Conservation (phyloP, 53 echinoderm and acorn worm genomes). For the Stichopus horrens region DNA sequence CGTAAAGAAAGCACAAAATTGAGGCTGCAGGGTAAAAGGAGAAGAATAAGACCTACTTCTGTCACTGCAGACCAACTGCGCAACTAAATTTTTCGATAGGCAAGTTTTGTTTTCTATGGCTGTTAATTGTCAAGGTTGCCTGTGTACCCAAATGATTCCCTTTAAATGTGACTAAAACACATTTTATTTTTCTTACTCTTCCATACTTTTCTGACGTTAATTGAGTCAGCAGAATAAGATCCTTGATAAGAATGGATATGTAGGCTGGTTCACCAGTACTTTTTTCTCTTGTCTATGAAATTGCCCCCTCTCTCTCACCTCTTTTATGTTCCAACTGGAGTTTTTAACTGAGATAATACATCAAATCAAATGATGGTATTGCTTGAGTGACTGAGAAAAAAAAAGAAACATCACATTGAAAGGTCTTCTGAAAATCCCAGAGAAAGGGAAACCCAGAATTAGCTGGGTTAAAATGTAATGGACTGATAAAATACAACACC, state of each 20-base stretch:
- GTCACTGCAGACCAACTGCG: not conserved
- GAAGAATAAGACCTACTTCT: slow-evolving; percentile 1
- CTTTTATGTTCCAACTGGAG: not conserved
- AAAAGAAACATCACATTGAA: no score
- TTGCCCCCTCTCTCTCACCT: slow-evolving; percentile 1
- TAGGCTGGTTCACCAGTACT: slow-evolving; percentile 39
- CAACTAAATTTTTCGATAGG: not conserved
- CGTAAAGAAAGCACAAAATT: not conserved
- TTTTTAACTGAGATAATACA: not conserved
- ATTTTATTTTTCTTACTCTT: slow-evolving; percentile 2
- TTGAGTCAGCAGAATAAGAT: slow-evolving; percentile 2
- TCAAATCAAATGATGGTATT: not conserved
- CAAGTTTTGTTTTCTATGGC: not conserved
- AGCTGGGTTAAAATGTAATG: not conserved
- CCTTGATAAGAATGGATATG: slow-evolving; percentile 12
- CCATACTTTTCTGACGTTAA: not conserved
- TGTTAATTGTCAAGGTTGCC: not conserved
- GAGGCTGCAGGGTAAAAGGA: not conserved
- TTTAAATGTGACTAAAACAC: slow-evolving; percentile 17
- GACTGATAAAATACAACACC: not conserved
- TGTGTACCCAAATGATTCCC: slow-evolving; percentile 2
- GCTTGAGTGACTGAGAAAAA: not conserved
- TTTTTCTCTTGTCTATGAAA: not conserved
- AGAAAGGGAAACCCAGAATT: no score
- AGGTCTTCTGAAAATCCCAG: no score